These are phyloP conservation scores for Meandrina meandrites DNA, from an alignment of 92 coral and sea anemone species.

Conservation along the genomic window DNA sequence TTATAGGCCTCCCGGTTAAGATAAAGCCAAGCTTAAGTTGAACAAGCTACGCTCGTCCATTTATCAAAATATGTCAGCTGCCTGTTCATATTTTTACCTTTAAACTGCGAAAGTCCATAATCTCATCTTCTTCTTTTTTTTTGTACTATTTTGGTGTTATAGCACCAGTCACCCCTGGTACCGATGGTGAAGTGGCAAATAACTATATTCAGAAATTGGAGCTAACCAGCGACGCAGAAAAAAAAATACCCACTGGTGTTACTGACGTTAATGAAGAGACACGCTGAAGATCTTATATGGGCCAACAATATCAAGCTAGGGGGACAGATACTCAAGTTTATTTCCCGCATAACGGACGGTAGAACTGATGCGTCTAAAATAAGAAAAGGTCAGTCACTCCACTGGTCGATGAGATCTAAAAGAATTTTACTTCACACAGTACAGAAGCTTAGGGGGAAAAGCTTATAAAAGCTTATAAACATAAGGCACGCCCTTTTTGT, in stretches of 20 bases:
- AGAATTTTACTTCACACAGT: too few relatives aligned
- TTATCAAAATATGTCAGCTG: too few relatives aligned
- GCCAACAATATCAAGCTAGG: not conserved
- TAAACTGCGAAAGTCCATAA: too few relatives aligned
- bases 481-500: too few relatives aligned
- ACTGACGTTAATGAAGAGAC: slow-evolving; percentile 14
- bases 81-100: too few relatives aligned
- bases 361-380: not conserved
- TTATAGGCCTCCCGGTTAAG: too few relatives aligned
- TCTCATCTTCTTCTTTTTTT: too few relatives aligned
- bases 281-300: slow-evolving; percentile 20
- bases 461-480: too few relatives aligned
- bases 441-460: too few relatives aligned
- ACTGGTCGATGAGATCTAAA: too few relatives aligned
- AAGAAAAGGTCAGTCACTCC: not conserved
- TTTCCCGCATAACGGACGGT: not conserved
- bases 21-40: too few relatives aligned
- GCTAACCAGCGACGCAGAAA: not conserved
- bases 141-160: not conserved
- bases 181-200: not conserved
- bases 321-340: not conserved
- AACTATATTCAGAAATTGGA: not conserved
- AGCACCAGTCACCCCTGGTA: not conserved
- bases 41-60: too few relatives aligned
- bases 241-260: slow-evolving; percentile 18